Base-by-base conservation (phyloP, 2,113 vertebrate genomes). In the Triplophysa dalaica region DNA sequence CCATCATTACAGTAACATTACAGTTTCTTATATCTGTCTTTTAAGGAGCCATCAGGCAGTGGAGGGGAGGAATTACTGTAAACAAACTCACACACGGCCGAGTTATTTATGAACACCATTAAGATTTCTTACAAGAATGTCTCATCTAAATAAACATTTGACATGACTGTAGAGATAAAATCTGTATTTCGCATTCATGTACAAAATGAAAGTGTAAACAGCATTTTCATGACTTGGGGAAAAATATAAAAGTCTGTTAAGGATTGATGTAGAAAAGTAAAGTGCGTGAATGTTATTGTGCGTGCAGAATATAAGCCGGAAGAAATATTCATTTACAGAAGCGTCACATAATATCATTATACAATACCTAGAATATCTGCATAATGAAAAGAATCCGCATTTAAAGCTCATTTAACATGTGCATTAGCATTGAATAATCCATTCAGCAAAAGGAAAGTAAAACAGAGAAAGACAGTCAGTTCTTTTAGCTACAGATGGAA, bases 201-300 rank as follows among this genome's bases (percentile, higher is more conserved):
- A 91, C 84, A 91, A 90, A 91, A 29, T 84, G 84, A 91, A 90
- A 91, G 48, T 84, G 86, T 88, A 90, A 92, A 92, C 90, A 86
- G 87, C 88, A 89, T 52, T 26, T 63, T 81, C 87, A 87, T 83
- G 87, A 90, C 89, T 85, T 45, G 78, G 88, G 87, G 82, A 88
- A 45, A 76, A 78, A 60, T 87, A 89, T 81, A 86, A 82, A 91
- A 88, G 70, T 89, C 90, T 81, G 50, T 85, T 85, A 9, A 68
- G 84, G 88, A 89, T 87, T 83, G 75, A 70, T 86, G 83, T 90
- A 90, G 85, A 90, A 21, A 87, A 87, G 86, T 93, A 93, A 93
- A 93, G 92, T 93, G 91, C 92, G 87, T 89, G 3, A 74, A 82
- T 79, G 83, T 41, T 77, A 82, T 61, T 86, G 63, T 83, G 75